Conservation (phyloP, 92 coral and sea anemone species). For the Phenganax marumi region DNA sequence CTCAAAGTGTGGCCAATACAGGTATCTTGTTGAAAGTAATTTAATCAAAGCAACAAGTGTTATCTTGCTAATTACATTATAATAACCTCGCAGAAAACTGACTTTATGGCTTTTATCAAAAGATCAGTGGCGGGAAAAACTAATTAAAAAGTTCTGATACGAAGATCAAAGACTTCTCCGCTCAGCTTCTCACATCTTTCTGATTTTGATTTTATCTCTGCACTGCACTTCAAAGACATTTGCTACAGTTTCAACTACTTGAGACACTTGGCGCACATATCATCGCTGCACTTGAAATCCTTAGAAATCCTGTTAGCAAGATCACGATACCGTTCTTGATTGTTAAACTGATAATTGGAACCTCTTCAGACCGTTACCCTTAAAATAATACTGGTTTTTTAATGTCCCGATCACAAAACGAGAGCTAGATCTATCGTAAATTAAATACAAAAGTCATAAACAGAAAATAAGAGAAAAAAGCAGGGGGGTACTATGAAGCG, state of each 20-base stretch:
- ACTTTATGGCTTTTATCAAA: slow-evolving; percentile 50
- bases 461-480: no score
- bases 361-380: not conserved
- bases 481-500: no score
- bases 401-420: not conserved
- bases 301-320: slow-evolving; percentile 8
- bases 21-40: slow-evolving; percentile 57
- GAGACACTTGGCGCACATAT: slow-evolving; percentile 7
- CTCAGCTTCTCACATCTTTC: slow-evolving; percentile 14
- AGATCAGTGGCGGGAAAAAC: slow-evolving; percentile 52
- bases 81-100: slow-evolving; percentile 70
- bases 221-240: not conserved
- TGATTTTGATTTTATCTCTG: slow-evolving; percentile 22
- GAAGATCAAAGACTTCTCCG: slow-evolving; percentile 33
- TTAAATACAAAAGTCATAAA: no score
- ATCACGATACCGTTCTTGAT: slow-evolving; percentile 18
- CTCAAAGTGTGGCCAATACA: slow-evolving; percentile 51
- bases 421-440: no score
- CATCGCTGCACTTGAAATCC: slow-evolving; percentile 17
- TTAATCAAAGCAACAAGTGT: slow-evolving; percentile 41
- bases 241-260: not conserved
- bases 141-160: slow-evolving; percentile 40
- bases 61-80: slow-evolving; percentile 74
- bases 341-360: slow-evolving; percentile 6
- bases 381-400: not conserved